phyloP scores from a whole-genome alignment of 2,888 invertebrate species.

The Sthenelais limicola region DNA sequence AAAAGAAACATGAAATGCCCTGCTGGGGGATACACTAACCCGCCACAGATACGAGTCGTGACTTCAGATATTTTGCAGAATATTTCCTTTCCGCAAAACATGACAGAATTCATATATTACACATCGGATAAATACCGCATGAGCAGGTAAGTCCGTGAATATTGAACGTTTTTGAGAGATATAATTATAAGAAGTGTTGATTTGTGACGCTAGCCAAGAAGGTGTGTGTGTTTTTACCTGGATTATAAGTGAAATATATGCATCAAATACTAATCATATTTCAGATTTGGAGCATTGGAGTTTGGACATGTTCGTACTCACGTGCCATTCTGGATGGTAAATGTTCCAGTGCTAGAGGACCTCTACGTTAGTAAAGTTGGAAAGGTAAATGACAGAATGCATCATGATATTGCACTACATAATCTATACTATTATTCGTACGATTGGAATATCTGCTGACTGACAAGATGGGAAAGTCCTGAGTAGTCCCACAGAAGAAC shows the following conservation, averaged over 20 bases:
- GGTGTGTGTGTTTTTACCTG: too few relatives aligned
- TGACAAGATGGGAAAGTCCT: too few relatives aligned
- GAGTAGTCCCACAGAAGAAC: too few relatives aligned
- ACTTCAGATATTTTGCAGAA: conserved; percentile 37
- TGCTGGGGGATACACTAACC: neutral
- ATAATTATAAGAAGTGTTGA: neutral
- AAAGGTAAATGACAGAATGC: conserved; percentile 36
- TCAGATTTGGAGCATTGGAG: conserved; percentile 24
- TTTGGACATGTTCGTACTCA: conserved; percentile 8
- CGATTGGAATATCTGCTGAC: too few relatives aligned
- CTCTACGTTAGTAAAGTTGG: conserved; percentile 10
- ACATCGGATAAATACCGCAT: conserved; percentile 30
- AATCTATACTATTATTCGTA: too few relatives aligned
- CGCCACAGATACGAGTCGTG: conserved; percentile 14
- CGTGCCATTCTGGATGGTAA: conserved; percentile 32
- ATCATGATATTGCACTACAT: too few relatives aligned
- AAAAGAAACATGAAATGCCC: conserved; percentile 11
- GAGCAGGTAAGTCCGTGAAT: conserved; percentile 29
- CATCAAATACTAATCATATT: neutral
- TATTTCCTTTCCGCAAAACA: conserved; percentile 24
- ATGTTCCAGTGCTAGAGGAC: conserved; percentile 12
- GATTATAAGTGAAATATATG: too few relatives aligned
- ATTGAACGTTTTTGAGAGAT: neutral
- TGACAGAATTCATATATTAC: conserved; percentile 32
- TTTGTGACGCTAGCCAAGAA: neutral